Conservation (phyloP, 2,797 vertebrate genomes). For the Chanos chanos region DNA sequence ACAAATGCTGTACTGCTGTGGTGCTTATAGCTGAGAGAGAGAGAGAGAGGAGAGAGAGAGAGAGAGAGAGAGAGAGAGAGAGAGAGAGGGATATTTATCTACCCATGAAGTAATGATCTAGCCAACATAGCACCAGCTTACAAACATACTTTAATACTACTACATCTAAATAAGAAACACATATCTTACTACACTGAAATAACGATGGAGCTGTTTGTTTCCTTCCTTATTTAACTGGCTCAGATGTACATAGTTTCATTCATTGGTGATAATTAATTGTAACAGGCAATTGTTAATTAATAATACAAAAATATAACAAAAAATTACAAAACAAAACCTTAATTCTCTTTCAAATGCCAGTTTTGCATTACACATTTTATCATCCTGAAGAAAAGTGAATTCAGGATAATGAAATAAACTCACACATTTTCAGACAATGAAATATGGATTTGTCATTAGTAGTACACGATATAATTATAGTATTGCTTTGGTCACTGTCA, state of each 20-base stretch:
- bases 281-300: too few relatives aligned
- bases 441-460: too few relatives aligned
- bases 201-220: too few relatives aligned
- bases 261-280: not conserved
- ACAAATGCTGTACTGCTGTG: slow-evolving; percentile 59
- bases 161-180: not conserved
- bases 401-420: too few relatives aligned
- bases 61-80: not conserved
- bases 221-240: not conserved
- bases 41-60: slow-evolving; percentile 29
- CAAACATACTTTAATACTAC: not conserved
- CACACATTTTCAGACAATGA: too few relatives aligned
- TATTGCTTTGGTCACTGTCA: too few relatives aligned
- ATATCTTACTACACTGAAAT: not conserved
- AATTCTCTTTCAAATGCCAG: too few relatives aligned
- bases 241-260: not conserved
- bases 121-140: not conserved
- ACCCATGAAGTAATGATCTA: not conserved
- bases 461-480: too few relatives aligned
- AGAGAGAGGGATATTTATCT: not conserved
- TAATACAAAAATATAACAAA: too few relatives aligned
- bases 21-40: slow-evolving; percentile 45
- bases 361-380: too few relatives aligned
- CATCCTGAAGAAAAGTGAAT: too few relatives aligned
- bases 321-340: too few relatives aligned